These are phyloP conservation scores for Euwallacea similis DNA, from an alignment of 1,140 invertebrate species.

Conservation along the genomic window DNA sequence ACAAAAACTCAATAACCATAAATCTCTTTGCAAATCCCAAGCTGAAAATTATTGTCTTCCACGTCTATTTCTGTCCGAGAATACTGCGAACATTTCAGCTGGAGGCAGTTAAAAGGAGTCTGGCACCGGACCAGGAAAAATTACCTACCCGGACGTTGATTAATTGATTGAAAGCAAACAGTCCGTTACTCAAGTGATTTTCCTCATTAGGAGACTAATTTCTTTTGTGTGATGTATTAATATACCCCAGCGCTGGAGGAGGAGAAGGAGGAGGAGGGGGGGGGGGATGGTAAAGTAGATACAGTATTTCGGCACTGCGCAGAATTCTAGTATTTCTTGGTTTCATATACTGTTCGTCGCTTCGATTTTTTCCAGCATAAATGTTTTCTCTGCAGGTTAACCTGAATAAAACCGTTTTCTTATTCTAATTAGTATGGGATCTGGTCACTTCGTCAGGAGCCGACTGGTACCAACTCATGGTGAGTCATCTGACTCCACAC, in stretches of 20 bases:
- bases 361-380: no score
- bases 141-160: constrained; percentile 25
- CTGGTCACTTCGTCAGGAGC: no score
- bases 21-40: constrained; percentile 21
- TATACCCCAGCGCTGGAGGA: no score
- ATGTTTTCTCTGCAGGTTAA: no score
- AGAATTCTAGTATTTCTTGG: background rate
- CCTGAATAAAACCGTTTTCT: no score
- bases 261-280: no score
- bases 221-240: background rate
- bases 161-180: constrained; percentile 24
- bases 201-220: constrained; percentile 14
- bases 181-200: constrained; percentile 22
- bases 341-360: no score
- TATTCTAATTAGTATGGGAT: no score
- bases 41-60: constrained; percentile 26
- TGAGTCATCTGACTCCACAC: no score
- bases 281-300: no score
- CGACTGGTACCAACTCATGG: no score
- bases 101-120: constrained; percentile 28
- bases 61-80: constrained; percentile 23
- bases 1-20: background rate
- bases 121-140: constrained; percentile 31
- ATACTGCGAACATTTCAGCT: constrained; percentile 25
- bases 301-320: background rate